These are phyloP conservation scores for Agonopterix subpropinquella DNA, from an alignment of 2,888 invertebrate species.

Conservation along the genomic window DNA sequence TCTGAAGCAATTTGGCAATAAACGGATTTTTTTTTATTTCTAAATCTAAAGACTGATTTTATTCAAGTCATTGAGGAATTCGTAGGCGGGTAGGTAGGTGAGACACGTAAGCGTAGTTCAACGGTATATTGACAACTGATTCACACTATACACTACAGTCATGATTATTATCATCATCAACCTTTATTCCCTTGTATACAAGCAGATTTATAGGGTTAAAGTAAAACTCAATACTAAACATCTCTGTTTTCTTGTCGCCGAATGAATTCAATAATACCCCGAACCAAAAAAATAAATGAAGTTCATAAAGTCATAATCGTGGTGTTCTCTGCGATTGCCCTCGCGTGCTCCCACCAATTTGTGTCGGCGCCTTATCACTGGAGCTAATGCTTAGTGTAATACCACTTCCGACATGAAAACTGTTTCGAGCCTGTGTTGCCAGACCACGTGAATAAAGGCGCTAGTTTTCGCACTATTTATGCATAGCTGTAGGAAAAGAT, in stretches of 20 bases:
- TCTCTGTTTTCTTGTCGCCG: background rate
- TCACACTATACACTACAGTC: no score
- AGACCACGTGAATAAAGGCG: constrained; percentile 8
- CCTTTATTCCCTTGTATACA: no score
- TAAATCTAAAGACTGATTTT: no score
- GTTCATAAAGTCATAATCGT: constrained; percentile 5
- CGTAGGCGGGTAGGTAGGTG: no score
- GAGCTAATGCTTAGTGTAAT: constrained; percentile 69
- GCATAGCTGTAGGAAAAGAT: no score
- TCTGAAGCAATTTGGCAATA: no score
- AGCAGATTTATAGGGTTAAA: background rate
- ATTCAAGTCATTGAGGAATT: no score
- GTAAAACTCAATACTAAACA: background rate
- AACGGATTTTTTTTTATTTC: no score
- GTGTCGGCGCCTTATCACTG: constrained; percentile 63
- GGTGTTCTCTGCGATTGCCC: constrained; percentile 26
- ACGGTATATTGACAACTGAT: no score
- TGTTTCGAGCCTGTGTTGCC: constrained; percentile 52
- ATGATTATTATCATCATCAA: no score
- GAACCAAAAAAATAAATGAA: background rate
- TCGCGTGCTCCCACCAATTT: constrained; percentile 65
- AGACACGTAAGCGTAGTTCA: no score
- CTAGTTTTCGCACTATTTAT: background rate
- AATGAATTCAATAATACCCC: background rate
- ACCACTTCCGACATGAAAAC: constrained; percentile 70